Conservation (phyloP, 2,797 vertebrate species). For the Cercopithecus mitis region DNA sequence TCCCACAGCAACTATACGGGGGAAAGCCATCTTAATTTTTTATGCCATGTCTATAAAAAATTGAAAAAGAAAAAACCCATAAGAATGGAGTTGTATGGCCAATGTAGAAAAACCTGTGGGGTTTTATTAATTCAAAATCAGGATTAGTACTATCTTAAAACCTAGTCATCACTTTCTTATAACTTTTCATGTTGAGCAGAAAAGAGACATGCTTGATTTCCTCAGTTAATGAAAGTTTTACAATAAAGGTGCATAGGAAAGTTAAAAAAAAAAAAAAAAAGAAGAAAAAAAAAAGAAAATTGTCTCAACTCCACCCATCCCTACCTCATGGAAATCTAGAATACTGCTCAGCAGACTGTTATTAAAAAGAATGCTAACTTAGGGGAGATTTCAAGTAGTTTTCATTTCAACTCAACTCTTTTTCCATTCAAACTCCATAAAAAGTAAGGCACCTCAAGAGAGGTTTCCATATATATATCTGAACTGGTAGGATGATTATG, state of each 20-base stretch:
- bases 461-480: neutral
- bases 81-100: neutral
- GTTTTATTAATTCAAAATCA: neutral
- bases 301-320: neutral
- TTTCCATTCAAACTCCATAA: neutral
- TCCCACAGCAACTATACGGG: neutral
- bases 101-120: neutral
- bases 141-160: neutral
- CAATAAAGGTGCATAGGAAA: neutral
- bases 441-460: neutral
- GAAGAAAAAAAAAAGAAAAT: neutral
- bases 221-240: neutral
- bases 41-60: neutral
- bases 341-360: no score
- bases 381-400: neutral
- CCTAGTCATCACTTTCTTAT: neutral
- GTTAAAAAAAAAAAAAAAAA: neutral
- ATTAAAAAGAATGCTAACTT: neutral
- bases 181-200: neutral
- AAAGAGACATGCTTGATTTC: neutral
- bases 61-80: neutral
- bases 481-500: neutral
- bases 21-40: neutral
- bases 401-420: neutral
- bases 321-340: neutral